These are phyloP conservation scores for Pyrgus malvae DNA, from an alignment of 2,888 invertebrate genomes.

Conservation along the genomic window DNA sequence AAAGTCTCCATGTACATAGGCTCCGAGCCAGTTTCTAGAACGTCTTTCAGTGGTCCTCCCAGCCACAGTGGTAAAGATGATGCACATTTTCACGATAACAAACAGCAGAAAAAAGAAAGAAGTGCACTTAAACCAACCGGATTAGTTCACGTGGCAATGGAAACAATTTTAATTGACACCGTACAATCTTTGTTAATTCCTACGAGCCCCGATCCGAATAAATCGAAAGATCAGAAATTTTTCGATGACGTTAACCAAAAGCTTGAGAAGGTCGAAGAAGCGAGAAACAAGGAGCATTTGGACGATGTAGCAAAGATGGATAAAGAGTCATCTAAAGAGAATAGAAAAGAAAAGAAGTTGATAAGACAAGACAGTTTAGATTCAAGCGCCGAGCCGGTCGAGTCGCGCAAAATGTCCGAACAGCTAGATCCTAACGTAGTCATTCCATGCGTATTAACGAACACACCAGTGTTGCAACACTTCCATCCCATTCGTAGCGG, in stretches of 20 bases:
- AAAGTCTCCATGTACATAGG: constrained; percentile 75
- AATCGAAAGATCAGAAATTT: constrained; percentile 55
- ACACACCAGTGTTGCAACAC: constrained; percentile 58
- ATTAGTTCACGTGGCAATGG: constrained; percentile 78
- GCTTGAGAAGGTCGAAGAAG: constrained; percentile 60
- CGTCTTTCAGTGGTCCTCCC: constrained; percentile 61
- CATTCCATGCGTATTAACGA: constrained; percentile 51
- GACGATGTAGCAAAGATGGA: constrained; percentile 19
- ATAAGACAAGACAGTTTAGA: constrained; percentile 64
- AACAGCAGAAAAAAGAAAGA: constrained; percentile 48
- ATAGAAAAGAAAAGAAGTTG: constrained; percentile 49
- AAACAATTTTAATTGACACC: constrained; percentile 80
- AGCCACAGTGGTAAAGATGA: constrained; percentile 50
- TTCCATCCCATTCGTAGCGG: constrained; percentile 67
- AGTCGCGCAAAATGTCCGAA: constrained; percentile 64
- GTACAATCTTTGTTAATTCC: constrained; percentile 70
- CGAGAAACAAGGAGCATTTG: constrained; percentile 37
- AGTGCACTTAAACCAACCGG: constrained; percentile 58
- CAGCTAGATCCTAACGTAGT: constrained; percentile 45
- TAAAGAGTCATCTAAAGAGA: constrained; percentile 23
- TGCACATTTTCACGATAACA: constrained; percentile 45
- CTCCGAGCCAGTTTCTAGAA: constrained; percentile 68
- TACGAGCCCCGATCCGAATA: constrained; percentile 56
- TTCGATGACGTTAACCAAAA: constrained; percentile 67
- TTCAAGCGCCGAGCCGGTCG: constrained; percentile 44